Conservation (phyloP, 2,113 vertebrate genomes). For the Tragelaphus buxtoni region DNA sequence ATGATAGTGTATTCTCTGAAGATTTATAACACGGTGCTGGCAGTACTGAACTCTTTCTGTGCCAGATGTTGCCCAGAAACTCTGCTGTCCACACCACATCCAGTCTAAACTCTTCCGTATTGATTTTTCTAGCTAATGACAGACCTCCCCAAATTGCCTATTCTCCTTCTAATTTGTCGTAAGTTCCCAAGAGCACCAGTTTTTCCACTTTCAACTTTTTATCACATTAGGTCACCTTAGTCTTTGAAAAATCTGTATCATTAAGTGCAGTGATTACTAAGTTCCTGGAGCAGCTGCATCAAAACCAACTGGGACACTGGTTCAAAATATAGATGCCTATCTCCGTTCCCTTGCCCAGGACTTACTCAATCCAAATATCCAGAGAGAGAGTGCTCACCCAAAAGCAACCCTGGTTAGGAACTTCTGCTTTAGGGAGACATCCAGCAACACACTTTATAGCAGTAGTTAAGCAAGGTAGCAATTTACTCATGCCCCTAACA, state of each 20-base stretch:
- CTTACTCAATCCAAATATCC: not conserved
- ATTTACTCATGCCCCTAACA: not conserved
- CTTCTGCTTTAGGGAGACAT: not conserved
- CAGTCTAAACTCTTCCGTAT: not conserved
- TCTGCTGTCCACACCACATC: not conserved
- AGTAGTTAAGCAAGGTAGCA: not conserved
- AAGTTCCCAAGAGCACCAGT: not conserved
- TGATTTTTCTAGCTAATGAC: not conserved
- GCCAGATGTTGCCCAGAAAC: not conserved
- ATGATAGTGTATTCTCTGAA: not conserved
- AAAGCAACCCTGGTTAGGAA: not conserved
- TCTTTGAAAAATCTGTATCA: not conserved
- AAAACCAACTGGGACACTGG: not conserved
- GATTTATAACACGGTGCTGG: not conserved
- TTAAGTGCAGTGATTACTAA: not conserved
- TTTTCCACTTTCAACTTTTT: not conserved
- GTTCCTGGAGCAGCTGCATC: not conserved
- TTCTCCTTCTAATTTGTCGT: not conserved
- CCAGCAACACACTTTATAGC: not conserved
- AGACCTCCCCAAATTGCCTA: not conserved
- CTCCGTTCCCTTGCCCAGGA: not conserved
- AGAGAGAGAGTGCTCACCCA: not conserved
- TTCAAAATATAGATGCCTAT: not conserved
- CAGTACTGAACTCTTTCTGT: not conserved
- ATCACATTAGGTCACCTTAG: not conserved